Evolutionary conservation across 2,888 invertebrate species (phyloP), one percentile per base, ranked within the genome.

Genomic region (Craniophora ligustri): DNA sequence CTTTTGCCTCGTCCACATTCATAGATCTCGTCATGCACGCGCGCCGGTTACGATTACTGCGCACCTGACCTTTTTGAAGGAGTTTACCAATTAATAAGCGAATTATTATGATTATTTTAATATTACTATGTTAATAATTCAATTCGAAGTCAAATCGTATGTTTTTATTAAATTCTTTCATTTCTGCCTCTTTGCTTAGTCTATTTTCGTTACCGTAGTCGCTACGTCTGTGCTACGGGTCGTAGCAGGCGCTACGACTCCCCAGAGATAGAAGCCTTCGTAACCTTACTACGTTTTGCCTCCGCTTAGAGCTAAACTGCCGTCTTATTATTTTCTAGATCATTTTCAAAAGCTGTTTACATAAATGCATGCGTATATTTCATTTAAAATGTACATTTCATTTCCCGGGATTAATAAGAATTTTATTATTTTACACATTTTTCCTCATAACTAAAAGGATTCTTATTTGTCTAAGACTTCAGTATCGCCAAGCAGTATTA

Each of bases 211-310:
- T 85, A 79, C 81, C 82, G 87, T 86, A 86, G 84, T 68, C 75
- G 79, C 87, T 87, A 84, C 88, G 85, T 75, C 77, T 74, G 75
- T 81, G 85, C 88, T 89, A 91, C 90, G 88, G 77, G 65, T 80
- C 86, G 90, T 90, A 90, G 91, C 85, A 66, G 77, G 67, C 70
- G 77, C 89, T 89, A 92, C 90, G 86, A 81, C 79, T 88, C 92
- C 87, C 92, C 40, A 40, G 91, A 87, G 92, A 82, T 77, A 69
- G 68, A 77, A 78, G 78, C 84, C 85, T 85, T 79, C 84, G 85
- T 70, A 85, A 78, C 82, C 81, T 82, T 82, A 81, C 86, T 85
- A 82, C 87, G 85, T 86, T 83, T 78, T 79, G 78, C 82, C 79
- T 81, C 76, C 78, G 81, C 78, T 85, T 81, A 77, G 73, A 84